phyloP scores from a whole-genome alignment of 37 sponge, comb jelly and placozoan genomes.

The Agelas oroides region DNA sequence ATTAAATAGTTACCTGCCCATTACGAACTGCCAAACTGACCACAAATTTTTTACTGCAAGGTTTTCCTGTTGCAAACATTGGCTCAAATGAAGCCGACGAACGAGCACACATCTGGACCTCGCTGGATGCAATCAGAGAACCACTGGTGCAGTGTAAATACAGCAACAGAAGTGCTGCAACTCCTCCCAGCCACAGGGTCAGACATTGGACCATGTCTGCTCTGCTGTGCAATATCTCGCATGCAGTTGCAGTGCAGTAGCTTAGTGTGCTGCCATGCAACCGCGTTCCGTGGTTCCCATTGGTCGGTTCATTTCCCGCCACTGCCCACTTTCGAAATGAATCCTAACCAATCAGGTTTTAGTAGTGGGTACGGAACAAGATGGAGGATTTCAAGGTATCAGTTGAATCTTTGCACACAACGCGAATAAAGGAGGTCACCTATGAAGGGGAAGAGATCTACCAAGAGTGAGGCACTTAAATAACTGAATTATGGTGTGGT shows the following conservation, averaged over 20 bases:
- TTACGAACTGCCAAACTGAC: constrained; percentile 75
- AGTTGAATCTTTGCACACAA: constrained; percentile 61
- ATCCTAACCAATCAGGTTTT: no score
- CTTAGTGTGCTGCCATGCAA: no score
- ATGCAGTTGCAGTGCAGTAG: no score
- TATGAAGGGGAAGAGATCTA: constrained; percentile 79
- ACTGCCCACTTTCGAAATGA: not conserved
- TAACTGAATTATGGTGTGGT: no score
- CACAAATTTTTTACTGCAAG: constrained; percentile 74
- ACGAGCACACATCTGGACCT: constrained; percentile 64
- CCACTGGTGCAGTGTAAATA: not conserved
- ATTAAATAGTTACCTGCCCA: constrained; percentile 60
- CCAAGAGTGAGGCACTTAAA: constrained; percentile 66
- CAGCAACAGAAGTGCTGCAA: not conserved
- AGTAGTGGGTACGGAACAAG: not conserved
- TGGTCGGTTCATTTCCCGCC: no score
- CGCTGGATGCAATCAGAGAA: constrained; percentile 77
- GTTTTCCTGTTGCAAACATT: constrained; percentile 44
- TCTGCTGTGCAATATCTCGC: no score
- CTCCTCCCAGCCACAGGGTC: no score
- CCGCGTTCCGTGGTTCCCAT: no score
- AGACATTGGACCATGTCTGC: no score
- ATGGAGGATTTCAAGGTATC: constrained; percentile 66
- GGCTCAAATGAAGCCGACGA: constrained; percentile 36
- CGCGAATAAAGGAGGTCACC: constrained; percentile 64